Percentiles rank a stretch among this genome's conserved stretches.
phyloP scores from a whole-genome alignment of 1,140 invertebrate species.

The Brachionus asplanchnoidis region DNA sequence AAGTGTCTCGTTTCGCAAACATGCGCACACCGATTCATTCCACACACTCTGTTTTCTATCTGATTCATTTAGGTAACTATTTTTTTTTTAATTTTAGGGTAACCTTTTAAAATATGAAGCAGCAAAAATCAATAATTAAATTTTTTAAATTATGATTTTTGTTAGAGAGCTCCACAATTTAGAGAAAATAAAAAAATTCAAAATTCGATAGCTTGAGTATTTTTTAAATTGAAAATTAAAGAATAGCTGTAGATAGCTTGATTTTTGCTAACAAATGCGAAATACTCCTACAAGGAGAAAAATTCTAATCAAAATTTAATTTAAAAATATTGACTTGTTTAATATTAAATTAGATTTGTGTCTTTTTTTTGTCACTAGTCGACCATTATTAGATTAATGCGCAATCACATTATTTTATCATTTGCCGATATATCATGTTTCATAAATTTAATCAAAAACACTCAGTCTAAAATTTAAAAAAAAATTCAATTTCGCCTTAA shows the following conservation, averaged over 20 bases:
- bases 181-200: not conserved
- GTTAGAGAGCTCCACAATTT: not conserved
- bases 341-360: not conserved
- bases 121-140: not conserved
- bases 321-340: not conserved
- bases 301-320: not conserved
- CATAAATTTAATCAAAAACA: not conserved
- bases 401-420: not conserved
- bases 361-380: not conserved
- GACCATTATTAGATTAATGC: not conserved
- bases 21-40: slow-evolving; percentile 12
- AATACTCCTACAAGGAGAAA: not conserved
- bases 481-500: not conserved
- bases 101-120: not conserved
- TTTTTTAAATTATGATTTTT: not conserved
- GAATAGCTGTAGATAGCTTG: not conserved
- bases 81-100: not conserved
- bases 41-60: not conserved
- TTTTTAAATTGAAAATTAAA: not conserved
- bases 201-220: not conserved
- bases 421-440: not conserved
- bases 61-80: slow-evolving; percentile 16
- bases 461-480: not conserved
- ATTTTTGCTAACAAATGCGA: not conserved
- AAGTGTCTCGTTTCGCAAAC: slow-evolving; percentile 14